Evolutionary conservation across 1,140 invertebrate species (phyloP).

Genomic region (Aphaenogaster floridana): DNA sequence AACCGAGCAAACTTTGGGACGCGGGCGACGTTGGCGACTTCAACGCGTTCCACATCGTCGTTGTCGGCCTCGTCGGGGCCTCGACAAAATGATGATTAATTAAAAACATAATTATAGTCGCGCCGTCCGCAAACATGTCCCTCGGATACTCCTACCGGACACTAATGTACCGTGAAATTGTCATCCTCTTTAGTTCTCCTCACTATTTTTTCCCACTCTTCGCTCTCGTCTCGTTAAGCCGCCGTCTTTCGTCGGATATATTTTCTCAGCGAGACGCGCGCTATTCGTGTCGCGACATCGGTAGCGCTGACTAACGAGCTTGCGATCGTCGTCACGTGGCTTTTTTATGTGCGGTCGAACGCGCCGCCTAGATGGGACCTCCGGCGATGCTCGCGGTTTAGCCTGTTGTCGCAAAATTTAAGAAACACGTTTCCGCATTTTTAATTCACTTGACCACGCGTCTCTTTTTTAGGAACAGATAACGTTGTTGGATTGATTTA

Average conservation of each 20-base stretch:
- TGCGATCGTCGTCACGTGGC: conserved; percentile 27
- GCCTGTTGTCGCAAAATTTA: conserved; percentile 2
- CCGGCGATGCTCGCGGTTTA: conserved; percentile 1
- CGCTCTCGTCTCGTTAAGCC: conserved; percentile 63
- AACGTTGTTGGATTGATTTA: background rate
- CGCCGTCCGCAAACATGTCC: conserved; percentile 63
- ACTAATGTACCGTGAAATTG: conserved; percentile 84
- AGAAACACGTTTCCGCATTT: background rate
- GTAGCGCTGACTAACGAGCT: conserved; percentile 69
- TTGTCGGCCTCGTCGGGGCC: conserved; percentile 31
- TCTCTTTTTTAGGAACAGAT: background rate
- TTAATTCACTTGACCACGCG: conserved; percentile 31
- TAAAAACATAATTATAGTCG: conserved; percentile 84
- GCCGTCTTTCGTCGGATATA: conserved; percentile 60
- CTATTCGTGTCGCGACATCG: conserved; percentile 64
- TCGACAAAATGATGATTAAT: conserved; percentile 83
- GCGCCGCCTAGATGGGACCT: conserved; percentile 31
- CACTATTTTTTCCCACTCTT: conserved; percentile 46
- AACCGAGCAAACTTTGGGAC: conserved; percentile 79
- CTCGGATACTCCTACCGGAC: conserved; percentile 69
- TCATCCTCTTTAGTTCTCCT: conserved; percentile 70
- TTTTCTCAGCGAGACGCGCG: conserved; percentile 38
- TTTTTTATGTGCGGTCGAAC: conserved; percentile 39
- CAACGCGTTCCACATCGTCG: conserved; percentile 58
- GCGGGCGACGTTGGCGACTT: conserved; percentile 68